Base-by-base conservation (phyloP, 2,888 invertebrate genomes). In the Stenoptilia bipunctidactyla region DNA sequence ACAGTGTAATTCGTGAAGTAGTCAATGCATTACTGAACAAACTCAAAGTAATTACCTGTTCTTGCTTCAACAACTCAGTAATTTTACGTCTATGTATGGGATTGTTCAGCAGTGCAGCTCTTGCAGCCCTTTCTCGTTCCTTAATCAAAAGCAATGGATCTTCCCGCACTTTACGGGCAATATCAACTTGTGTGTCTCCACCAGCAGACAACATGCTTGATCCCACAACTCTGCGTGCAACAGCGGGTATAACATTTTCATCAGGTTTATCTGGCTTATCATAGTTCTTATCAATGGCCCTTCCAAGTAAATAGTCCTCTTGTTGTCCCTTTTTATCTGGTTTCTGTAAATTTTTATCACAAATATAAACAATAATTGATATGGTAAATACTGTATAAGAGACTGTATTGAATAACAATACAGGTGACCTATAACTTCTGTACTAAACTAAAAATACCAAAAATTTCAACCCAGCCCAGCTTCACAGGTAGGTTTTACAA, bases 71-170 rank as follows among this genome's bases (percentile, higher is more conserved):
- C 56, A 95, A 84, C 59, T 93, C 89, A 53, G 95, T 90, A 1
- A 98, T 79, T 58, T 92, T 91, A 50, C 94, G 95, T 50, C 98
- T 79, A 68, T 94, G 94, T 0, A 97, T 88, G 1, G 97, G 97
- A 85, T 98, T 98, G 55, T 95, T 93, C 2, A 98, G 68, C 27
- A 98, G 82, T 43, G 93, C 91, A 43, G 91, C 89, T 33, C 93
- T 85, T 0, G 93, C 92, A 59, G 97, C 96, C 62, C 96, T 90
- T 75, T 97, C 97, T 40, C 92, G 88, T 60, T 95, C 93, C 56
- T 92, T 93, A 5, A 98, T 97, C 2, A 92, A 87, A 61, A 94
- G 90, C 30, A 98, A 71, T 0, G 98, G 98, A 84, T 98, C 98
- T 70, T 98, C 97, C 62, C 96, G 89, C 46, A 96, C 86, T 75